phyloP scores from a whole-genome alignment of 2,797 vertebrate genomes.

The Clarias platycephalus region DNA sequence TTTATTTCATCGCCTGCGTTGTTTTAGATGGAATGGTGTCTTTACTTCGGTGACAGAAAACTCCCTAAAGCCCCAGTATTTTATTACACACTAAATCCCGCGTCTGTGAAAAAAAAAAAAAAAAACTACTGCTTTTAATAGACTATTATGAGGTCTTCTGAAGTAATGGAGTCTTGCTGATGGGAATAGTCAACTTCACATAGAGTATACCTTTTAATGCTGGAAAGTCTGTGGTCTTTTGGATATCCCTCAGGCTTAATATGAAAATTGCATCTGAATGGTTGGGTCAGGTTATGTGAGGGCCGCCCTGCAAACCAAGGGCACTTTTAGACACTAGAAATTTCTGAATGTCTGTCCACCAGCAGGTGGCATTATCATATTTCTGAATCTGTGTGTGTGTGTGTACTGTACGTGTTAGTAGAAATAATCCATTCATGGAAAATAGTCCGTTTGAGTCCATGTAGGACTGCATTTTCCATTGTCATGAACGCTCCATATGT shows the following conservation, averaged over 20 bases:
- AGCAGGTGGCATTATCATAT: conserved; percentile 42
- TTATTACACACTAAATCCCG: conserved; percentile 40
- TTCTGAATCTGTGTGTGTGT: conserved; percentile 9
- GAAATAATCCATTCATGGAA: neutral
- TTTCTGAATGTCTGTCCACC: conserved; percentile 23
- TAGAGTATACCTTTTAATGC: conserved; percentile 31
- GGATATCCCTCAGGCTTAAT: conserved; percentile 39
- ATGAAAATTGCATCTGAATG: conserved; percentile 40
- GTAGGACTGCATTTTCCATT: neutral
- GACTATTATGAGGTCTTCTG: conserved; percentile 37
- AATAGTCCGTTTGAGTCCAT: neutral
- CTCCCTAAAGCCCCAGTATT: conserved; percentile 31
- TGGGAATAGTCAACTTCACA: conserved; percentile 26
- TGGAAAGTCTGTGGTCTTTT: conserved; percentile 40
- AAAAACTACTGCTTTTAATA: conserved; percentile 35
- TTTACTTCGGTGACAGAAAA: conserved; percentile 32
- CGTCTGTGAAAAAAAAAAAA: conserved; percentile 34
- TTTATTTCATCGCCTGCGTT: conserved; percentile 42
- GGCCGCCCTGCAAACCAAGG: conserved; percentile 9
- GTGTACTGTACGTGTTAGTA: neutral
- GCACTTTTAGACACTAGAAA: neutral
- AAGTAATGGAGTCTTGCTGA: conserved; percentile 39
- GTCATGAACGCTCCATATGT: neutral
- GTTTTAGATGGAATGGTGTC: conserved; percentile 30
- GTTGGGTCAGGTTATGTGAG: conserved; percentile 29